Percentiles rank a stretch among this genome's conserved stretches.
Conservation (phyloP, 35 echinoderm and acorn worm genomes). For the Hemicentrotus pulcherrimus region DNA sequence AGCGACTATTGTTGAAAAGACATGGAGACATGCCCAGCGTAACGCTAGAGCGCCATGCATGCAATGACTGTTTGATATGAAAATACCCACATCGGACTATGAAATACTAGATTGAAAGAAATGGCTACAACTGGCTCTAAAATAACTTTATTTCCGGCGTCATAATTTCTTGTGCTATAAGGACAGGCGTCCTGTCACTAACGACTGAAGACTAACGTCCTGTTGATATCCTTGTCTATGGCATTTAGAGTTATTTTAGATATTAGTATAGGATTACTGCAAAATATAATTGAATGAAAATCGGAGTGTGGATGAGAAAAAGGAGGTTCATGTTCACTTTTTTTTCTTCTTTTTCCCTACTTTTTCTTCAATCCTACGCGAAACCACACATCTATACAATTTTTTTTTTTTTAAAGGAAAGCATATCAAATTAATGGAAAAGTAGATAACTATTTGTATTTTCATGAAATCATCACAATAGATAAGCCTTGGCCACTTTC, state of each 20-base stretch:
- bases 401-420: not conserved
- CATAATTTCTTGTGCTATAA: not conserved
- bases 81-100: not conserved
- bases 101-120: not conserved
- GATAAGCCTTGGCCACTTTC: no score
- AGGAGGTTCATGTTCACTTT: not conserved
- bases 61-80: not conserved
- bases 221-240: not conserved
- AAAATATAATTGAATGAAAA: not conserved
- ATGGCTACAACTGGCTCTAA: not conserved
- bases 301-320: not conserved
- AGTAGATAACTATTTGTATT: not conserved
- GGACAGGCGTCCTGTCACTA: not conserved
- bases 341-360: not conserved
- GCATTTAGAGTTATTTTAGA: not conserved
- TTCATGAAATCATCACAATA: no score
- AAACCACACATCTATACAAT: not conserved
- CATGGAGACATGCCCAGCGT: not conserved
- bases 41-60: not conserved
- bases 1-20: not conserved
- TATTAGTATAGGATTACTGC: not conserved
- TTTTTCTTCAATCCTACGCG: not conserved
- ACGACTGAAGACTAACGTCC: not conserved
- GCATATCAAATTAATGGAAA: not conserved
- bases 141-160: conserved; percentile 30